Conservation (phyloP, 2,888 invertebrate genomes). For the Athalia rosae region DNA sequence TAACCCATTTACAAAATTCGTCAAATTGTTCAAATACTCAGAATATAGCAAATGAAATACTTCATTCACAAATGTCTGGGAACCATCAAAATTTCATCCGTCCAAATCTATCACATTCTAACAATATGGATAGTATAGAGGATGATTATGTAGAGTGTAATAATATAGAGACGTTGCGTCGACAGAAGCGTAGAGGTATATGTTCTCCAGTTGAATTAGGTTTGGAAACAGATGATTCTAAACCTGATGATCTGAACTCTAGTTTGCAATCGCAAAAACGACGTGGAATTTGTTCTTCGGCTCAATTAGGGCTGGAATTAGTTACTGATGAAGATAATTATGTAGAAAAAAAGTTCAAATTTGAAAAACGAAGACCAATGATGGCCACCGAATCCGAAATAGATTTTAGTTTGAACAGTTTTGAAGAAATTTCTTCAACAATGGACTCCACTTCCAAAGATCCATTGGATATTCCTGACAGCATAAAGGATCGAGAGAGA, state of each 20-base stretch:
- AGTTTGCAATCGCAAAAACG: constrained; percentile 76
- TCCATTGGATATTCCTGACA: constrained; percentile 49
- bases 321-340: constrained; percentile 57
- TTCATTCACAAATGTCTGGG: constrained; percentile 43
- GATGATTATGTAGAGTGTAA: constrained; percentile 47
- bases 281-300: constrained; percentile 77
- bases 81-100: constrained; percentile 43
- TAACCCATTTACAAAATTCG: constrained; percentile 11
- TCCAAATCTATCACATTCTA: constrained; percentile 33
- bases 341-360: constrained; percentile 52
- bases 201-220: constrained; percentile 76
- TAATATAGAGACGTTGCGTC: constrained; percentile 52
- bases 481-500: constrained; percentile 55
- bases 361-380: constrained; percentile 43
- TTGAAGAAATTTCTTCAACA: constrained; percentile 20
- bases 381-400: constrained; percentile 36
- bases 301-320: constrained; percentile 71
- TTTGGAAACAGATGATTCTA: constrained; percentile 70
- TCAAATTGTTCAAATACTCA: constrained; percentile 14
- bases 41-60: constrained; percentile 44
- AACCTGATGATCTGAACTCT: constrained; percentile 62
- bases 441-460: constrained; percentile 26
- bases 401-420: constrained; percentile 28
- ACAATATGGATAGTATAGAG: constrained; percentile 39
- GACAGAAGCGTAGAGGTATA: constrained; percentile 69